A percentile compares a stretch with the other conserved stretches of the same genome.
phyloP scores from a whole-genome alignment of 2,888 invertebrate genomes.

The Tachystola acroxantha region DNA sequence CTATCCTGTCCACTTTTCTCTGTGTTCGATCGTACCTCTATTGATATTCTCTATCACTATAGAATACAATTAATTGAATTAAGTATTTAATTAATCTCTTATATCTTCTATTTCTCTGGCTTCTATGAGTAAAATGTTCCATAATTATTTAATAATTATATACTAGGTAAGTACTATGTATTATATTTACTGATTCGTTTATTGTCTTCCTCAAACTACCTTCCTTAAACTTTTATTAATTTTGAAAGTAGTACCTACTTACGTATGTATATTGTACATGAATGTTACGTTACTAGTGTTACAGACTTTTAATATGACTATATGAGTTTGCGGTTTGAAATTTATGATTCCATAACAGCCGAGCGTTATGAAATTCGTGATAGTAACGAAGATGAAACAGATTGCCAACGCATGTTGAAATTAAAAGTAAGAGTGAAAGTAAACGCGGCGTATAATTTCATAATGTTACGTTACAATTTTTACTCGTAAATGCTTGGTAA shows the following conservation, averaged over 20 bases:
- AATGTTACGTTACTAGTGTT: neutral
- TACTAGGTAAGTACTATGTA: too few relatives aligned
- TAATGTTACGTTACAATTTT: constrained; percentile 4
- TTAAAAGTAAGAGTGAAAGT: constrained; percentile 10
- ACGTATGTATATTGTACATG: neutral
- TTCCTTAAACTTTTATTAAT: too few relatives aligned
- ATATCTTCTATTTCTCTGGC: too few relatives aligned
- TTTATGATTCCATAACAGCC: neutral
- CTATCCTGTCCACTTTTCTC: too few relatives aligned
- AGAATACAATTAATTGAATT: too few relatives aligned
- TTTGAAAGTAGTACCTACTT: neutral
- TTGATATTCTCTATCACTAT: too few relatives aligned
- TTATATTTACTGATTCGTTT: too few relatives aligned
- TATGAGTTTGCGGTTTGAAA: neutral
- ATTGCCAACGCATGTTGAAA: constrained; percentile 3
- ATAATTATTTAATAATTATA: too few relatives aligned
- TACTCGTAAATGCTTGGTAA: constrained; percentile 3
- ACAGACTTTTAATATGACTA: neutral
- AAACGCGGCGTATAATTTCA: constrained; percentile 3
- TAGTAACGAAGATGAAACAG: constrained; percentile 6
- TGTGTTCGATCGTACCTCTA: too few relatives aligned
- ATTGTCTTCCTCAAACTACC: too few relatives aligned
- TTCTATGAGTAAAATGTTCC: too few relatives aligned
- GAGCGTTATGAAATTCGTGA: constrained; percentile 2
- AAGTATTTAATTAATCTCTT: too few relatives aligned